Conservation (phyloP, 1,140 invertebrate genomes). For the Drosophila kohkoa region DNA sequence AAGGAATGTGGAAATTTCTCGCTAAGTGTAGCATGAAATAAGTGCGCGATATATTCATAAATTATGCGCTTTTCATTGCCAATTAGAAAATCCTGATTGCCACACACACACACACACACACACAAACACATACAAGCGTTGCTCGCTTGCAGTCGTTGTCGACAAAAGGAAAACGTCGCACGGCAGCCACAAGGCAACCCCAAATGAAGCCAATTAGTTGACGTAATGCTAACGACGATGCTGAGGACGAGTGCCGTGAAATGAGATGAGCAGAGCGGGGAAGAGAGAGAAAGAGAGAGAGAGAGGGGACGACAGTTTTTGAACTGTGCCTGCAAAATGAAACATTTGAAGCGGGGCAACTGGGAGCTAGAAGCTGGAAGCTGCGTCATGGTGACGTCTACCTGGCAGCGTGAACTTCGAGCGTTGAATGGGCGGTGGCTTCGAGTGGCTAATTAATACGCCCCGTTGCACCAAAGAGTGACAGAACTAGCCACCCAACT, state of each 20-base stretch:
- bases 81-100: conserved; percentile 72
- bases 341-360: conserved; percentile 59
- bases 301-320: conserved; percentile 58
- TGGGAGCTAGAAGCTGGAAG: conserved; percentile 10
- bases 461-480: conserved; percentile 71
- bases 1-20: conserved; percentile 12
- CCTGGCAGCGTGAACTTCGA: conserved; percentile 6
- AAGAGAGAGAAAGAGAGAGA: not conserved
- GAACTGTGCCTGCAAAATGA: conserved; percentile 71
- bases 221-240: conserved; percentile 77
- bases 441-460: conserved; percentile 80
- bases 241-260: conserved; percentile 8
- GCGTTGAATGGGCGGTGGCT: conserved; percentile 45
- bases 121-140: conserved; percentile 28
- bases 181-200: conserved; percentile 67
- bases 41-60: conserved; percentile 75
- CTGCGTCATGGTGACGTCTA: conserved; percentile 41
- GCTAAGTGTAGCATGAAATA: conserved; percentile 68
- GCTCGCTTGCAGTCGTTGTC: conserved; percentile 25
- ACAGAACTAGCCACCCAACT: conserved; percentile 52
- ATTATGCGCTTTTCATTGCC: conserved; percentile 79
- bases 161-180: conserved; percentile 38
- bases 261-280: conserved; percentile 3
- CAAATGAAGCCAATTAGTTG: conserved; percentile 82
- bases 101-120: conserved; percentile 37